These are phyloP conservation scores for Colletes latitarsis DNA, from an alignment of 1,140 invertebrate genomes.

Conservation along the genomic window DNA sequence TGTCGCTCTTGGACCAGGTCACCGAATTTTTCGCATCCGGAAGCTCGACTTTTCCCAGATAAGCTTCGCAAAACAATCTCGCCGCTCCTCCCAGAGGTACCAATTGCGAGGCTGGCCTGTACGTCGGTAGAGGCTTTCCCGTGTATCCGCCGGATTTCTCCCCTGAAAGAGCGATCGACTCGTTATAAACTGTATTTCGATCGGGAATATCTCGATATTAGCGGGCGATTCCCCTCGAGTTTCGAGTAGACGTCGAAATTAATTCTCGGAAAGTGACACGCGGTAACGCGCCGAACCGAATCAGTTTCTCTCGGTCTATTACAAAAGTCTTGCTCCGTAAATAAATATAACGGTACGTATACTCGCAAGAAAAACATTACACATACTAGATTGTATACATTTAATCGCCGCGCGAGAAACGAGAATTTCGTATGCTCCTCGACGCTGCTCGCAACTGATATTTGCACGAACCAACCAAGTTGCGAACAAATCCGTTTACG, in stretches of 20 bases:
- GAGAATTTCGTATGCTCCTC: not conserved
- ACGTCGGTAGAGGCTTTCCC: slow-evolving; percentile 80
- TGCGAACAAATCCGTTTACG: slow-evolving; percentile 6
- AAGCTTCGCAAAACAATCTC: slow-evolving; percentile 88
- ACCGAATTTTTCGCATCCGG: slow-evolving; percentile 87
- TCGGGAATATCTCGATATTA: not conserved
- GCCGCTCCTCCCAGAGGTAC: slow-evolving; percentile 82
- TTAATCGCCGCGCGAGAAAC: not conserved
- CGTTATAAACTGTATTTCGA: slow-evolving; percentile 1
- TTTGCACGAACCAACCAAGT: not conserved
- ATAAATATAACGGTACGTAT: not conserved
- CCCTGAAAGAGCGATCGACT: slow-evolving; percentile 63
- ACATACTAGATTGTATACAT: not conserved
- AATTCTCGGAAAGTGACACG: too few relatives aligned
- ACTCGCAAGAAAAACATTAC: not conserved
- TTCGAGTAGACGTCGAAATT: too few relatives aligned
- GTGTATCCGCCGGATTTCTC: slow-evolving; percentile 77
- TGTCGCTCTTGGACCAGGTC: slow-evolving; percentile 83
- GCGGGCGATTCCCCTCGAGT: too few relatives aligned
- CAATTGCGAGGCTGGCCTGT: slow-evolving; percentile 77
- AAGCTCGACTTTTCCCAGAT: slow-evolving; percentile 87
- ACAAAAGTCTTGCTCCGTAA: not conserved
- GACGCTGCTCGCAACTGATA: not conserved
- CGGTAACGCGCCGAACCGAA: too few relatives aligned
- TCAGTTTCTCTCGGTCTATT: too few relatives aligned